phyloP scores from a whole-genome alignment of 2,113 vertebrate species.

The Phylloscopus trochilus region DNA sequence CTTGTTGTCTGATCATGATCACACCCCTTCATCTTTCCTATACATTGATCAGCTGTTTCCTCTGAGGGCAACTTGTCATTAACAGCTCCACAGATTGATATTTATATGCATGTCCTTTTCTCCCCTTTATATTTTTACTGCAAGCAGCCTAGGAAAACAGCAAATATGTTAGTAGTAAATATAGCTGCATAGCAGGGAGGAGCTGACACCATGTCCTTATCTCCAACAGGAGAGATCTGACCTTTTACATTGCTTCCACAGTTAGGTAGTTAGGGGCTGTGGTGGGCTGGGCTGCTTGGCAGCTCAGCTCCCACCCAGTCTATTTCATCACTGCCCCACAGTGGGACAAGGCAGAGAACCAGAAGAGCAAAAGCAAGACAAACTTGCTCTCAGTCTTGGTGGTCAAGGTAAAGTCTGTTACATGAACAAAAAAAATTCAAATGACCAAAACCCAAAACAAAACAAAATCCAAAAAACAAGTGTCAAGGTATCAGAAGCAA shows the following conservation, averaged over 20 bases:
- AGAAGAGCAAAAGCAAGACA: neutral
- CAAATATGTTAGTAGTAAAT: neutral
- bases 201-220: neutral
- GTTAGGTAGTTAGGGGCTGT: neutral
- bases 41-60: constrained; percentile 27
- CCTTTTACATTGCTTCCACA: neutral
- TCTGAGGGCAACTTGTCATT: constrained; percentile 7
- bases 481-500: neutral
- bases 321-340: too few species aligned
- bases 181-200: neutral
- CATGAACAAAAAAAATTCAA: accelerated
- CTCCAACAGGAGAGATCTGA: neutral
- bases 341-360: neutral
- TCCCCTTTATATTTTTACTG: constrained; percentile 8
- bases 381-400: neutral
- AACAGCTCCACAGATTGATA: constrained; percentile 3
- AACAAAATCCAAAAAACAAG: neutral
- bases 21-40: constrained; percentile 15
- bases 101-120: neutral
- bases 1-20: constrained; percentile 46
- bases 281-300: neutral
- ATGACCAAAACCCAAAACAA: neutral
- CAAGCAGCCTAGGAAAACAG: neutral
- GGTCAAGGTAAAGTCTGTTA: neutral
- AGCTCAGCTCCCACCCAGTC: neutral